Conservation (phyloP, 2,797 vertebrate genomes). For the Dryobates pubescens region DNA sequence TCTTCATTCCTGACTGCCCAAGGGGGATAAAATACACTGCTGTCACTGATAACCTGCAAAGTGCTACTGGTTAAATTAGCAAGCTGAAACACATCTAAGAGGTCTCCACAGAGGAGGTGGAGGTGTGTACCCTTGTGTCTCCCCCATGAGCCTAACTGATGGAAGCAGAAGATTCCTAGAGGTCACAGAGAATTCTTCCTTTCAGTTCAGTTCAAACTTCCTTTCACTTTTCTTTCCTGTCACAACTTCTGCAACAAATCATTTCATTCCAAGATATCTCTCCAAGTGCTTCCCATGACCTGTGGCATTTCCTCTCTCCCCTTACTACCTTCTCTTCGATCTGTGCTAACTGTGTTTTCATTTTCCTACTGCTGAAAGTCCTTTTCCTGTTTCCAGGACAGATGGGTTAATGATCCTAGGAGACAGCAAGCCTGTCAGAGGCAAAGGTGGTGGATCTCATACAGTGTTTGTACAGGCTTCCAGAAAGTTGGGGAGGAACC, state of each 20-base stretch:
- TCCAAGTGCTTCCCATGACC: background rate
- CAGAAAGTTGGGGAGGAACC: background rate
- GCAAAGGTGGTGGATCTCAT: background rate
- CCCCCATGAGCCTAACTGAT: background rate
- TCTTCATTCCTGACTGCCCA: background rate
- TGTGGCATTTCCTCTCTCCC: background rate
- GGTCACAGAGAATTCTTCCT: background rate
- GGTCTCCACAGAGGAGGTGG: background rate
- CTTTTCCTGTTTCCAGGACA: background rate
- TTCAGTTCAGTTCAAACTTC: background rate
- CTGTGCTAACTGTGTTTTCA: background rate
- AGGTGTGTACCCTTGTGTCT: background rate
- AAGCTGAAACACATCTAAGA: background rate
- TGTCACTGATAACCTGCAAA: background rate
- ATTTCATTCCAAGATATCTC: background rate
- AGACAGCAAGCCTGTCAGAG: background rate
- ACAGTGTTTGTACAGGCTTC: background rate
- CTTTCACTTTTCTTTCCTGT: background rate
- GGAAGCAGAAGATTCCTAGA: background rate
- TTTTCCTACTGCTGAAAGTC: constrained; percentile 11
- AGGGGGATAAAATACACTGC: background rate
- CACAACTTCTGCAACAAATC: background rate
- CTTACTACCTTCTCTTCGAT: background rate
- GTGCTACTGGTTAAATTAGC: background rate
- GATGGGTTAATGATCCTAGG: background rate